phyloP scores from a whole-genome alignment of 1,140 invertebrate genomes.

The Papilio xuthus region DNA sequence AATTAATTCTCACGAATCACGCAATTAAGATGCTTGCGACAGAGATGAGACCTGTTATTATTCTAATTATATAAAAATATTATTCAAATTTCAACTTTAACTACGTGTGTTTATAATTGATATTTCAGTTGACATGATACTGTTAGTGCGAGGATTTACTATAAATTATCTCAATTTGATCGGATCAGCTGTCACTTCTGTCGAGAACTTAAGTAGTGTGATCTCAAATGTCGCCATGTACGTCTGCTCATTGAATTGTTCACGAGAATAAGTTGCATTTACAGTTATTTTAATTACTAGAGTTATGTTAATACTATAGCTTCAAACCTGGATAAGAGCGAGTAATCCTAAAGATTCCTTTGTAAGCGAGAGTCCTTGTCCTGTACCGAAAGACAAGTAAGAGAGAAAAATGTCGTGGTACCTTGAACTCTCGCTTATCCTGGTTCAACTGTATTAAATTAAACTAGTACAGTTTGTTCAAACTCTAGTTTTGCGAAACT shows the following conservation, averaged over 20 bases:
- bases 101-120: slow-evolving; percentile 40
- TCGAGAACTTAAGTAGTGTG: slow-evolving; percentile 61
- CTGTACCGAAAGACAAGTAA: too few relatives aligned
- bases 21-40: slow-evolving; percentile 64
- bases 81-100: slow-evolving; percentile 41
- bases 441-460: too few relatives aligned
- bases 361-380: too few relatives aligned
- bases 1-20: slow-evolving; percentile 72
- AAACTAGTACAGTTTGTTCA: too few relatives aligned
- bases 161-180: slow-evolving; percentile 53
- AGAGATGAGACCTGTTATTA: slow-evolving; percentile 63
- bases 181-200: slow-evolving; percentile 73
- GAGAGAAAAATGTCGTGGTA: too few relatives aligned
- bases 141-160: slow-evolving; percentile 38
- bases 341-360: too few relatives aligned
- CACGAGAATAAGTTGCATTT: not conserved
- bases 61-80: slow-evolving; percentile 43
- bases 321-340: too few relatives aligned
- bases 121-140: slow-evolving; percentile 36
- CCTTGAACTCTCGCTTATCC: too few relatives aligned
- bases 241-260: slow-evolving; percentile 50
- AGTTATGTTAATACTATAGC: not conserved
- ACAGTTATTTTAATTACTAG: slow-evolving; percentile 12
- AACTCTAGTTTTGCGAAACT: too few relatives aligned
- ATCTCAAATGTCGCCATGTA: slow-evolving; percentile 55